These are phyloP conservation scores for Canis aureus DNA, from an alignment of 2,113 vertebrate genomes.

Conservation along the genomic window DNA sequence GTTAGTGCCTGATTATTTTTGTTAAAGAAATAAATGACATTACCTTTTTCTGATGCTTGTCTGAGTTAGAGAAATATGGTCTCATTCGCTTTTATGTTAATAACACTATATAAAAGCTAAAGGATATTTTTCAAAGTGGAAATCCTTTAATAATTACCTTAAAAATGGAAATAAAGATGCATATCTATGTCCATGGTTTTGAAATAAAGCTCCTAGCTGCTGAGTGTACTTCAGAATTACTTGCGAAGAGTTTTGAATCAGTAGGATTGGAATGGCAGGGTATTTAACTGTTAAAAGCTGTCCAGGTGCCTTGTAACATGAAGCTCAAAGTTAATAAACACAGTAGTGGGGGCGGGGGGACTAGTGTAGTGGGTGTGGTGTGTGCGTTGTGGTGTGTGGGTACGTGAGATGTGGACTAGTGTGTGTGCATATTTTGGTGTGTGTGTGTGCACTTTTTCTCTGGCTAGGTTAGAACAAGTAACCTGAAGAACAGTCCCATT, in stretches of 20 bases:
- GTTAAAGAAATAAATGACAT: constrained; percentile 16
- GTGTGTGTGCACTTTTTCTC: neutral
- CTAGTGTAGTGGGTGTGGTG: neutral
- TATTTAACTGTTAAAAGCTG: neutral
- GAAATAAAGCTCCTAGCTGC: neutral
- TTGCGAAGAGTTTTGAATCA: neutral
- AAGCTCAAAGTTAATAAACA: neutral
- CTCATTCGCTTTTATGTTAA: neutral
- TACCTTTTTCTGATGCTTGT: neutral
- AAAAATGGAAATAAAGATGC: neutral
- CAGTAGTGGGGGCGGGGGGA: neutral
- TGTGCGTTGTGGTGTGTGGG: neutral
- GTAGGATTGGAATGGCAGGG: neutral
- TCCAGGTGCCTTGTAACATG: neutral
- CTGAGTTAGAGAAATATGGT: neutral
- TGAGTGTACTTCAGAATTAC: neutral
- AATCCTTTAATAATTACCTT: neutral
- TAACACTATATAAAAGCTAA: neutral
- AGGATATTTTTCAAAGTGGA: constrained; percentile 10
- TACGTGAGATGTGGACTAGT: neutral
- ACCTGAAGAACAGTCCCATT: neutral
- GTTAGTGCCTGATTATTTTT: neutral
- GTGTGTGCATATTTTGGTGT: neutral
- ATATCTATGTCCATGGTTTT: neutral
- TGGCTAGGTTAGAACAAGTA: neutral